Percentiles rank a stretch among this genome's conserved stretches.
Evolutionary conservation across 2,113 vertebrate species (phyloP).

Genomic region (Chlorodrepanis virens): DNA sequence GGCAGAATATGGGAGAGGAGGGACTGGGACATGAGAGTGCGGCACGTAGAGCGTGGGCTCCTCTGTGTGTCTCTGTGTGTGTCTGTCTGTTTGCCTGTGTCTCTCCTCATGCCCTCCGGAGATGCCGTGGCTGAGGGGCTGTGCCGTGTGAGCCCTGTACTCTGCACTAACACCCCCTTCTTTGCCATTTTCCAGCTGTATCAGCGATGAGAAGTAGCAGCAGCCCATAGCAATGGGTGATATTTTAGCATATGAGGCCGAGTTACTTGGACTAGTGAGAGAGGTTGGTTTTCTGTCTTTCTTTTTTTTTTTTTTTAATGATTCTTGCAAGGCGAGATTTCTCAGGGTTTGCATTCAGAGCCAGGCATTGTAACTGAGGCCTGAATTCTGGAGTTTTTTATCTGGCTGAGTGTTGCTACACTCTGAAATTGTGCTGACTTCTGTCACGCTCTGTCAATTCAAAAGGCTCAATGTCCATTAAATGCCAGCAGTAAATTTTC

Average conservation of each 20-base stretch:
- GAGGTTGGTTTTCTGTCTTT: constrained; percentile 74
- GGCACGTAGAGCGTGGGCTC: fast-evolving
- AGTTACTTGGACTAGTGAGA: constrained; percentile 87
- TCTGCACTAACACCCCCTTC: not conserved
- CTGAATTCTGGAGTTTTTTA: not conserved
- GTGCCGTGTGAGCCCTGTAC: not conserved
- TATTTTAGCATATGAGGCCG: constrained; percentile 83
- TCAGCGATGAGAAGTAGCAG: not conserved
- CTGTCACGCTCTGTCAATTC: not conserved
- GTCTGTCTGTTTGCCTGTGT: not conserved
- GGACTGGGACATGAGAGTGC: not conserved
- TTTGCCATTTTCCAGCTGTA: not conserved
- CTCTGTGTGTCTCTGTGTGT: no score
- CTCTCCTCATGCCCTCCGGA: not conserved
- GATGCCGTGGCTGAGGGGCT: not conserved
- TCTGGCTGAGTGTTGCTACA: not conserved
- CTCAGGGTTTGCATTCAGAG: not conserved
- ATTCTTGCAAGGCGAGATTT: not conserved
- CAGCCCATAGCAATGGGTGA: constrained; percentile 81
- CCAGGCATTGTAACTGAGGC: not conserved
- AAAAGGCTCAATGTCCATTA: not conserved
- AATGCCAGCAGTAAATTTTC: not conserved
- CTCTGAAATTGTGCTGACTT: not conserved
- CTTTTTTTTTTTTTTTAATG: fast-evolving
- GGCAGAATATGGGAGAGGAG: not conserved